These are phyloP conservation scores for Peromyscus nudipes DNA, from an alignment of 2,797 vertebrate species.

Conservation along the genomic window DNA sequence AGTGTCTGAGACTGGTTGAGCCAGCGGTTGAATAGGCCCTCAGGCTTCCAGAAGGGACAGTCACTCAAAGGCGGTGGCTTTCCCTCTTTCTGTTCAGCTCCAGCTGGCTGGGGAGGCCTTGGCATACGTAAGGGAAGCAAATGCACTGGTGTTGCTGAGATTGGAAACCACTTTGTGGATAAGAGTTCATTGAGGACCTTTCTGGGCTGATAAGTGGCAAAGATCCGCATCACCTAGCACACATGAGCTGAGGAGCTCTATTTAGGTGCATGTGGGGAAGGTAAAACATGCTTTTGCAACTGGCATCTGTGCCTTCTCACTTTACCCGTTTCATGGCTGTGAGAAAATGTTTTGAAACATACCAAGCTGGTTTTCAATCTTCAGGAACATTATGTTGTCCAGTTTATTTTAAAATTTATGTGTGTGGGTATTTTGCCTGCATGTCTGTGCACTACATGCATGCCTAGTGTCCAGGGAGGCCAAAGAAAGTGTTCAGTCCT, in stretches of 20 bases:
- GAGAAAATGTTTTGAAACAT: conserved; percentile 16
- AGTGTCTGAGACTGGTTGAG: background rate
- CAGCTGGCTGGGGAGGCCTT: conserved; percentile 1
- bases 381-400: background rate
- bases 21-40: fast-evolving
- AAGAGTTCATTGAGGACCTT: background rate
- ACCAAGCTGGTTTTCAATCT: conserved; percentile 15
- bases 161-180: background rate
- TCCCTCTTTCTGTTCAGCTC: background rate
- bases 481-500: background rate
- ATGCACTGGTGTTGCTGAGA: background rate
- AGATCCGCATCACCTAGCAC: background rate
- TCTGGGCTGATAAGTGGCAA: background rate
- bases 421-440: background rate
- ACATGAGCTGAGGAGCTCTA: background rate
- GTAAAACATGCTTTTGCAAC: background rate
- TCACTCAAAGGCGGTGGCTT: background rate
- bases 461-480: background rate
- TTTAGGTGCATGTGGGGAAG: background rate
- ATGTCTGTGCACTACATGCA: background rate
- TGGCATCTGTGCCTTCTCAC: background rate
- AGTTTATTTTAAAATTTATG: background rate
- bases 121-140: background rate
- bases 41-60: background rate
- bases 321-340: background rate